These are phyloP conservation scores for Rhizoglyphus robini DNA, from an alignment of 1,140 invertebrate species.

Conservation along the genomic window DNA sequence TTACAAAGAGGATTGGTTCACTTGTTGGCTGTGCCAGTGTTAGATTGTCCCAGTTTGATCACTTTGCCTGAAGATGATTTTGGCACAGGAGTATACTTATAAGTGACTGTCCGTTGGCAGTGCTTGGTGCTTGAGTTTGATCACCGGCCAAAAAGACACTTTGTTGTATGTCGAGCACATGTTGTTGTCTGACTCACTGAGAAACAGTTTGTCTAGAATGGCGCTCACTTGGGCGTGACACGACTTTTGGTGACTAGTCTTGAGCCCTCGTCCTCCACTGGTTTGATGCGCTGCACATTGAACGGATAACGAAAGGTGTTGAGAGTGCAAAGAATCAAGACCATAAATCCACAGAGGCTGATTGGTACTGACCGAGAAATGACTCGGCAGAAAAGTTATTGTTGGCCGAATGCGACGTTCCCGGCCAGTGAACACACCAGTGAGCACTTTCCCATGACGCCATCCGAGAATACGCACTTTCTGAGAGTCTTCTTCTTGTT, in stretches of 20 bases:
- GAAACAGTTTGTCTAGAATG: too few relatives aligned
- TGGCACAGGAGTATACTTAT: too few relatives aligned
- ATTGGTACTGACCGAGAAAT: not conserved
- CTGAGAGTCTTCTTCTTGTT: not conserved
- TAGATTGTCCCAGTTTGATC: too few relatives aligned
- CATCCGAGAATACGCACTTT: not conserved
- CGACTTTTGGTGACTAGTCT: not conserved
- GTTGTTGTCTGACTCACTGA: too few relatives aligned
- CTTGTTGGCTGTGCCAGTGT: too few relatives aligned
- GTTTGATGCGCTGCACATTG: not conserved
- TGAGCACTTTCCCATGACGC: not conserved
- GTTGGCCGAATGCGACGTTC: not conserved
- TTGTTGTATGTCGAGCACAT: too few relatives aligned
- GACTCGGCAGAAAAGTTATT: not conserved
- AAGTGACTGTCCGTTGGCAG: too few relatives aligned
- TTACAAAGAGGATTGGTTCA: too few relatives aligned
- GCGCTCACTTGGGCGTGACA: too few relatives aligned
- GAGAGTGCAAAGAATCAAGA: not conserved
- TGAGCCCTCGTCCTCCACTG: not conserved
- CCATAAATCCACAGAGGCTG: not conserved
- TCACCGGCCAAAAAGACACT: too few relatives aligned
- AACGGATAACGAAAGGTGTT: conserved; percentile 11
- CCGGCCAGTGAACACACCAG: not conserved
- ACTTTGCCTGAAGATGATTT: too few relatives aligned
- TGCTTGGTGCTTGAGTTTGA: too few relatives aligned